phyloP scores from a whole-genome alignment of 2,797 vertebrate species.

The Myotis planiceps region DNA sequence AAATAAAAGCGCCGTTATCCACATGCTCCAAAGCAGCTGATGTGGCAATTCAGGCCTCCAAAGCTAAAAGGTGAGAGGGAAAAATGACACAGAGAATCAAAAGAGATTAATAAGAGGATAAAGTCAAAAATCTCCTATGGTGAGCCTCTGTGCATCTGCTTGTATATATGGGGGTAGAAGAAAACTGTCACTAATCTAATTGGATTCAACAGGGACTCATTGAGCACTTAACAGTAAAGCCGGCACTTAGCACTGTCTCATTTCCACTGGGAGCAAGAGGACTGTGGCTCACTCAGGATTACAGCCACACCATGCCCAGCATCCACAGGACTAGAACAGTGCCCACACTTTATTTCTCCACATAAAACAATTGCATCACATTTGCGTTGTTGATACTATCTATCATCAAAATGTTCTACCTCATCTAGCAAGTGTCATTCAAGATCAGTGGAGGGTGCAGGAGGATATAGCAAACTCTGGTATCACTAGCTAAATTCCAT shows the following conservation, averaged over 20 bases:
- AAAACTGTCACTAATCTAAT: slow-evolving; percentile 7
- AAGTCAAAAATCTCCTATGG: neutral
- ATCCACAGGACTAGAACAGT: neutral
- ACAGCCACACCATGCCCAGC: neutral
- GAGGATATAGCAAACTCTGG: neutral
- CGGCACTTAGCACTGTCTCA: neutral
- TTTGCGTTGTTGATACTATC: neutral
- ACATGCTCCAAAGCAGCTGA: slow-evolving; percentile 46
- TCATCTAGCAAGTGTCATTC: neutral
- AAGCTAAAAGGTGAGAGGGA: neutral
- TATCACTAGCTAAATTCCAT: neutral
- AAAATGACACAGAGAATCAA: neutral
- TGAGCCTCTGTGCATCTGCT: slow-evolving; percentile 31
- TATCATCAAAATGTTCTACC: neutral
- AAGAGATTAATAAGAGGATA: slow-evolving; percentile 25
- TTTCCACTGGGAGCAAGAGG: neutral
- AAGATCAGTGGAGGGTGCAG: neutral
- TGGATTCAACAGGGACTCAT: neutral
- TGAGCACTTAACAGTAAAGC: neutral
- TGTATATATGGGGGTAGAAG: slow-evolving; percentile 16
- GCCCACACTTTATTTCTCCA: neutral
- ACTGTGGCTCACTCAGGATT: neutral
- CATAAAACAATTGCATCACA: neutral
- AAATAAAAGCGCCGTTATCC: slow-evolving; percentile 34
- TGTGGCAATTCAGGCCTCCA: neutral